Conservation (phyloP, 2,113 vertebrate genomes). For the Spilogale gracilis region DNA sequence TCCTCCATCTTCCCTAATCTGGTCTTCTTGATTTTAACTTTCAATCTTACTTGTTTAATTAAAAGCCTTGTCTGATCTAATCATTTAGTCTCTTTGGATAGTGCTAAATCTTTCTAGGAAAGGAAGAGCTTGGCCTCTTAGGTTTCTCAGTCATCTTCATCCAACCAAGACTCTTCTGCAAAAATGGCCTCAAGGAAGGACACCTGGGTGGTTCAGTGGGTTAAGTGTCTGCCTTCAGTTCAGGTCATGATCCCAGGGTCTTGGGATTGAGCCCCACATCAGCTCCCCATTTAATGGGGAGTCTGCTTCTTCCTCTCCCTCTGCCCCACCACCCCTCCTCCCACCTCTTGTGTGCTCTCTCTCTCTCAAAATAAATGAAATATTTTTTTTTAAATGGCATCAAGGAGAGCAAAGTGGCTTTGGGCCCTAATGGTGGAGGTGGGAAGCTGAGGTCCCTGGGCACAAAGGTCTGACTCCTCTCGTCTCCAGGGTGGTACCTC, state of each 20-base stretch:
- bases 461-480: background rate
- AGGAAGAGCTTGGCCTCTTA: background rate
- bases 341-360: background rate
- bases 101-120: background rate
- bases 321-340: background rate
- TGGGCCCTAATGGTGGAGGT: background rate
- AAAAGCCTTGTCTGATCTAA: background rate
- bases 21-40: background rate
- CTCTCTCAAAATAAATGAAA: background rate
- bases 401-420: background rate
- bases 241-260: background rate
- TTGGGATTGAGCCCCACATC: fast-evolving
- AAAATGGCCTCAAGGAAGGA: background rate
- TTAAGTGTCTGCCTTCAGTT: background rate
- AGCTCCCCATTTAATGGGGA: background rate
- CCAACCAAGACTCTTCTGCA: background rate
- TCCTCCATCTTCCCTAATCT: background rate
- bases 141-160: background rate
- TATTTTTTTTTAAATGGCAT: background rate
- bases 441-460: background rate
- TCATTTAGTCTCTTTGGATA: background rate
- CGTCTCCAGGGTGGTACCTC: background rate
- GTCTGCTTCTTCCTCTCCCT: background rate
- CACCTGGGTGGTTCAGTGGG: background rate
- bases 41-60: background rate